Conservation (phyloP, 2,113 vertebrate species). For the Amazona guildingii region DNA sequence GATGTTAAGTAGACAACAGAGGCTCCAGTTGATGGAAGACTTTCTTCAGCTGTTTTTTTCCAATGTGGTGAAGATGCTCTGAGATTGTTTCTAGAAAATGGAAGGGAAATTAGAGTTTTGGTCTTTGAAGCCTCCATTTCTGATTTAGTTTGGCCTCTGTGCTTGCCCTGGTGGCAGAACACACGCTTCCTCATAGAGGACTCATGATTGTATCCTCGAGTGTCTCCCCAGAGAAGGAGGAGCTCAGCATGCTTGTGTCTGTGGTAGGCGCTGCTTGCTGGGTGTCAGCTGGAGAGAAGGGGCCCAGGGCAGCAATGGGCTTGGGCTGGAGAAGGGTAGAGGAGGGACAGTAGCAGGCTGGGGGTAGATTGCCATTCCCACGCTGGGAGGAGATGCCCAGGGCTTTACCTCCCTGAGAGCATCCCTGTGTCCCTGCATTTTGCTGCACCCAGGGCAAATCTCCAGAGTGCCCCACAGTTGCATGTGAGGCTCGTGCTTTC, state of each 20-base stretch:
- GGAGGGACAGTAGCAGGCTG: not conserved
- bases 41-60: not conserved
- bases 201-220: not conserved
- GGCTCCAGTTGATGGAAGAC: not conserved
- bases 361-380: not conserved
- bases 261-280: not conserved
- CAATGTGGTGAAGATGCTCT: not conserved
- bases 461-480: conserved; percentile 67
- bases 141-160: not conserved
- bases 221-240: not conserved
- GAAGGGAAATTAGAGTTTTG: not conserved
- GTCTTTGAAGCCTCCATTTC: not conserved
- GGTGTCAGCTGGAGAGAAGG: not conserved
- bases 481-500: conserved; percentile 34
- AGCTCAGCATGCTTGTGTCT: not conserved
- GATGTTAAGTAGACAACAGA: not conserved
- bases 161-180: not conserved
- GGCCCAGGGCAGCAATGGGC: not conserved
- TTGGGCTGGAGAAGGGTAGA: not conserved
- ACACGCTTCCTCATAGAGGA: accelerated
- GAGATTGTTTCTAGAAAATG: not conserved
- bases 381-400: not conserved
- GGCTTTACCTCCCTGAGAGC: not conserved
- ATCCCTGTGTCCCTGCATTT: conserved; percentile 3
- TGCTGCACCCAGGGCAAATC: not conserved